phyloP scores from a whole-genome alignment of 2,888 invertebrate genomes.

The Raillietiella orientalis region DNA sequence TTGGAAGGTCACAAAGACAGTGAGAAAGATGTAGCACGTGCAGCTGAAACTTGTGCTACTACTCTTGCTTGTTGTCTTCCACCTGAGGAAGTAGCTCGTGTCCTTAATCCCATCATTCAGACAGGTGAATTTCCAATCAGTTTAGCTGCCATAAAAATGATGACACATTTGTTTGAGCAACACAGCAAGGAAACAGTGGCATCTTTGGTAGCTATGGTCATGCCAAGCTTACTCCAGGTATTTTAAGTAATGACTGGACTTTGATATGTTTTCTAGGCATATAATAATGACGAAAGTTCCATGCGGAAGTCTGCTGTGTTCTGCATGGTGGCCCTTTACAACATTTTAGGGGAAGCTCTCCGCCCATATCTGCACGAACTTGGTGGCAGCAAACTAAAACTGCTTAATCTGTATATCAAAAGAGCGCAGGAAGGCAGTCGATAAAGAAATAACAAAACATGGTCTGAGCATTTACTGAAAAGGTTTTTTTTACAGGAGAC shows the following conservation, averaged over 20 bases:
- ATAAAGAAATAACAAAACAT: no score
- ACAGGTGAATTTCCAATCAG: constrained; percentile 60
- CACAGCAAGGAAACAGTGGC: constrained; percentile 34
- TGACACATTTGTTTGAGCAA: constrained; percentile 48
- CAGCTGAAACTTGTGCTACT: constrained; percentile 39
- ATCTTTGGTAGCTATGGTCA: constrained; percentile 32
- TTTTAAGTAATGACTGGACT: constrained; percentile 7
- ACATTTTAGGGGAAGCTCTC: constrained; percentile 43
- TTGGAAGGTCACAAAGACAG: constrained; percentile 42
- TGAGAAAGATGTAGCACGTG: constrained; percentile 21
- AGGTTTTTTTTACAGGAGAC: no score
- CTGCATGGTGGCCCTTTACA: constrained; percentile 74
- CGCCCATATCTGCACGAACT: constrained; percentile 41
- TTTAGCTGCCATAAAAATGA: constrained; percentile 68
- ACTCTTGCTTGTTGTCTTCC: constrained; percentile 47
- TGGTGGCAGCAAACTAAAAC: constrained; percentile 60
- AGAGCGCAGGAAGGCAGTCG: constrained; percentile 20
- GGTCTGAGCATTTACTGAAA: no score
- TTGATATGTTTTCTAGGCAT: constrained; percentile 22
- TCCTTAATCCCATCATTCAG: constrained; percentile 50
- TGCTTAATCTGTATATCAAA: constrained; percentile 43
- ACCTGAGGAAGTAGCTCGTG: constrained; percentile 36
- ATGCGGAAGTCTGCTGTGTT: constrained; percentile 88
- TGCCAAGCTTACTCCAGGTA: constrained; percentile 63
- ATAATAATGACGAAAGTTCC: constrained; percentile 64